Percentiles rank a stretch among this genome's conserved stretches.
Evolutionary conservation across 2,113 vertebrate genomes (phyloP).

Genomic region (Tylochromis polylepis): DNA sequence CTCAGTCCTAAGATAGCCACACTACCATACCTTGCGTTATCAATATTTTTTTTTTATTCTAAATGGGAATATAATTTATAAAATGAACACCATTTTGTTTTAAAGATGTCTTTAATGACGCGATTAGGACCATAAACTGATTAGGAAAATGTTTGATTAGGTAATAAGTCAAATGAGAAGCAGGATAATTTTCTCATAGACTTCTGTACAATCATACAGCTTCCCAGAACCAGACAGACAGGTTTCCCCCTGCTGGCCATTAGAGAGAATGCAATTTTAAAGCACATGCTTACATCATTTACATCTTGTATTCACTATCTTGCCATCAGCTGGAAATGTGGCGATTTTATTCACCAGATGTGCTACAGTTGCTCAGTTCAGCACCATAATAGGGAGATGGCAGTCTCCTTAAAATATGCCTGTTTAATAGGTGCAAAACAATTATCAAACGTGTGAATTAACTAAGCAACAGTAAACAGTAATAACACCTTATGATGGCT

Average conservation of each 20-base stretch:
- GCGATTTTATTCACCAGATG: neutral
- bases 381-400: neutral
- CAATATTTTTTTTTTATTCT: neutral
- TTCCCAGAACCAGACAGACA: neutral
- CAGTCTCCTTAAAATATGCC: neutral
- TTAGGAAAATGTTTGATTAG: neutral
- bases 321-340: neutral
- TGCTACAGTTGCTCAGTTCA: neutral
- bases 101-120: neutral
- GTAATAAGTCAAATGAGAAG: neutral
- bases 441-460: neutral
- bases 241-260: neutral
- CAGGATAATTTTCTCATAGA: neutral
- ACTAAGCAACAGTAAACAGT: neutral
- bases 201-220: neutral
- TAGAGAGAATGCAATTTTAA: neutral
- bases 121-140: neutral
- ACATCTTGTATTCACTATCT: neutral
- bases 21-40: neutral
- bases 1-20: neutral
- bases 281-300: neutral
- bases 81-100: neutral
- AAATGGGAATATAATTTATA: neutral
- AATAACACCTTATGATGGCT: neutral
- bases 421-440: neutral